phyloP scores from a whole-genome alignment of 2,888 invertebrate species.

The Coenonympha arcania region DNA sequence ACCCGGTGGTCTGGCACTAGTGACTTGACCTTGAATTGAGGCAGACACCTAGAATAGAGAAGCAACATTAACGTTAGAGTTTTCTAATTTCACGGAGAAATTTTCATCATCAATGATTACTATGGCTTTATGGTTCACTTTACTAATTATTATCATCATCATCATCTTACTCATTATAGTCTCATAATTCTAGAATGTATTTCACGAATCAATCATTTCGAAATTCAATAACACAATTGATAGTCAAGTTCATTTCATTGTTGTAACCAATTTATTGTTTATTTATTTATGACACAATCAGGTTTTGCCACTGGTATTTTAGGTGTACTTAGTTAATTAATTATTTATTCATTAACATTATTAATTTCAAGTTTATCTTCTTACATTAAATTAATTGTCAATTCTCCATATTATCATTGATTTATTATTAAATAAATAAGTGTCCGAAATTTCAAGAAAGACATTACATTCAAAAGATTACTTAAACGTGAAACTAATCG shows the following conservation, averaged over 20 bases:
- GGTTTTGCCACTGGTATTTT: background rate
- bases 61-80: background rate
- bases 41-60: background rate
- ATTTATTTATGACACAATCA: background rate
- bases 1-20: conserved; percentile 13
- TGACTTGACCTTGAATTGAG: conserved; percentile 3
- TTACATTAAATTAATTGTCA: background rate
- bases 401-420: background rate
- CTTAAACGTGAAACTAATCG: too few relatives aligned
- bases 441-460: too few relatives aligned
- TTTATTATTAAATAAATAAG: too few relatives aligned
- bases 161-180: too few relatives aligned
- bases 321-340: background rate
- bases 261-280: background rate
- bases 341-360: background rate
- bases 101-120: background rate
- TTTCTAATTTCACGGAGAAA: background rate
- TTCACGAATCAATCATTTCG: background rate
- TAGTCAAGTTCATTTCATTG: conserved; percentile 1
- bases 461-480: too few relatives aligned
- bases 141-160: too few relatives aligned
- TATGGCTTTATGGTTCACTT: background rate
- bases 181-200: background rate
- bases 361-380: background rate
- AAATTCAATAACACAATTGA: background rate